Conservation (phyloP, 2,113 vertebrate species). For the Erinaceus europaeus region DNA sequence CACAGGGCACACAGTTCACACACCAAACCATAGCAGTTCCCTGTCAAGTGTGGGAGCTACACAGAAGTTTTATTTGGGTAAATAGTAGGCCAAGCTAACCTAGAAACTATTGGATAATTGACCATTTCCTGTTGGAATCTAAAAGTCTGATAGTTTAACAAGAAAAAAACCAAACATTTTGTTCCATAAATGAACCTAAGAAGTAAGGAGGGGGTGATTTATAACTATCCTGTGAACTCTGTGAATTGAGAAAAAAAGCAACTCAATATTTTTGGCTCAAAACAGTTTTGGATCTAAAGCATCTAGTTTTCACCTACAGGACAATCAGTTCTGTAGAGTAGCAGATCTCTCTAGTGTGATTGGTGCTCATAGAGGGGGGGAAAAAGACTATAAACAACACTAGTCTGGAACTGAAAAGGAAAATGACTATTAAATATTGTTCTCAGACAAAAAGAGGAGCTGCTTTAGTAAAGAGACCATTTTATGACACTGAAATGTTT, state of each 20-base stretch:
- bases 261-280: not conserved
- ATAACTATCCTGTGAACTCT: not conserved
- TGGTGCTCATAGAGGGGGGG: not conserved
- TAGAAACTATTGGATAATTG: not conserved
- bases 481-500: not conserved
- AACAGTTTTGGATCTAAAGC: not conserved
- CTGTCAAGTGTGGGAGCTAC: not conserved
- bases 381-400: not conserved
- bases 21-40: not conserved
- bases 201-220: not conserved
- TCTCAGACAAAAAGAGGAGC: not conserved
- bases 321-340: not conserved
- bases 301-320: not conserved
- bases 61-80: not conserved
- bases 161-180: not conserved
- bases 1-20: not conserved
- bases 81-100: not conserved
- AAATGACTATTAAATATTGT: not conserved
- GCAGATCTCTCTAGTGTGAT: not conserved
- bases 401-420: not conserved
- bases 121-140: not conserved
- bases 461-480: not conserved
- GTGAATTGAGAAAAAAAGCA: not conserved
- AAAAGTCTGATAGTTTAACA: not conserved
- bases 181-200: not conserved